Percentiles rank a stretch among this genome's conserved stretches.
phyloP scores from a whole-genome alignment of 1,140 invertebrate genomes.

The Colletes latitarsis region DNA sequence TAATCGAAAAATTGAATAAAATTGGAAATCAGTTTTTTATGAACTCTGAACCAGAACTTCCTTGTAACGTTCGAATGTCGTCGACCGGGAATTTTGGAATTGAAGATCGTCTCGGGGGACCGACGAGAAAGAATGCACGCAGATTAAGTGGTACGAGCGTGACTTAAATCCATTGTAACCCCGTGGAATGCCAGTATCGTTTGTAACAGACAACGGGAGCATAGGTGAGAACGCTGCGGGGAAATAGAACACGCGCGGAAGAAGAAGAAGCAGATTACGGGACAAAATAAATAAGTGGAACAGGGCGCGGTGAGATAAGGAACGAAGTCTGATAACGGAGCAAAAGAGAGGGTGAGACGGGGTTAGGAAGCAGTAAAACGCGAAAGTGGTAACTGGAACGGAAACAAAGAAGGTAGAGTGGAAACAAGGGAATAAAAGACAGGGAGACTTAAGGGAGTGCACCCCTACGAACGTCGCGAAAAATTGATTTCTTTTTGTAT shows the following conservation, averaged over 20 bases:
- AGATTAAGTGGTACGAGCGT: slow-evolving; percentile 65
- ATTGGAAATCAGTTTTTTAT: no score
- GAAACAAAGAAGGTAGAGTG: not conserved
- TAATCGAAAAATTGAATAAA: no score
- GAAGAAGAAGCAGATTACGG: not conserved
- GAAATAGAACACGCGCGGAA: not conserved
- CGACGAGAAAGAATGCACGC: slow-evolving; percentile 57
- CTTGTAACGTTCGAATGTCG: no score
- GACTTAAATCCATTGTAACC: slow-evolving; percentile 70
- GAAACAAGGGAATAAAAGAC: not conserved
- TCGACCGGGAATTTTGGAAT: slow-evolving; percentile 48
- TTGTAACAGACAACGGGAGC: slow-evolving; percentile 56
- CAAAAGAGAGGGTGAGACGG: not conserved
- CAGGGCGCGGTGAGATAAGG: slow-evolving; percentile 35
- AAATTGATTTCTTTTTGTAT: no score
- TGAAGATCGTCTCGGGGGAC: slow-evolving; percentile 35
- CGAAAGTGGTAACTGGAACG: no score
- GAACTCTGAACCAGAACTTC: no score
- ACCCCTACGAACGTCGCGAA: no score
- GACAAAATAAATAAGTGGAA: slow-evolving; percentile 17
- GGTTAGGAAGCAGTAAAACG: no score
- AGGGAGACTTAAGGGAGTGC: no score
- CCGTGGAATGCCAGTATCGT: slow-evolving; percentile 60
- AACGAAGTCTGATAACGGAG: slow-evolving; percentile 16
- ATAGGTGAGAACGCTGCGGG: slow-evolving; percentile 12